A percentile compares a stretch with the other conserved stretches of the same genome.
Evolutionary conservation across 2,113 vertebrate genomes (phyloP).

Genomic region (Calyptomena viridis): DNA sequence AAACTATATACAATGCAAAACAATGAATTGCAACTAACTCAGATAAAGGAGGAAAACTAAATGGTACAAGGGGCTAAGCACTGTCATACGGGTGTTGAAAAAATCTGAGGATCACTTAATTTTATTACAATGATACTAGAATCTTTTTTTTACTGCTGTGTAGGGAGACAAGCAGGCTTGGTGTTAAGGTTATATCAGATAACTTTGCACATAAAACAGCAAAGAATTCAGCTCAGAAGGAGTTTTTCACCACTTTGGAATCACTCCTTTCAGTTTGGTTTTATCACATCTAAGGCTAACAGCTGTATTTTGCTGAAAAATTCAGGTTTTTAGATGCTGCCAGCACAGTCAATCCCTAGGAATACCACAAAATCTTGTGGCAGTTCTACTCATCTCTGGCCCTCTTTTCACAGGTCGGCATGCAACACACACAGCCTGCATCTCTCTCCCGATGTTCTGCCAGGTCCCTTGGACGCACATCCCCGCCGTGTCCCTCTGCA

Average conservation of each 20-base stretch:
- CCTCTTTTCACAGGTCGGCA: accelerated
- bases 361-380: background rate
- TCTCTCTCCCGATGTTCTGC: accelerated
- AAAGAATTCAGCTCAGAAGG: background rate
- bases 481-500: accelerated
- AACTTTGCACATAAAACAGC: background rate
- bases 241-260: background rate
- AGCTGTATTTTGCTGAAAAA: background rate
- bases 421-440: accelerated
- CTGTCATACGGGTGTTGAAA: background rate
- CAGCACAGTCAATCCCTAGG: background rate
- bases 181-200: background rate
- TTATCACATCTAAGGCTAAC: background rate
- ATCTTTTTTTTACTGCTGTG: background rate
- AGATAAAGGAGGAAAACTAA: background rate
- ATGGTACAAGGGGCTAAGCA: background rate
- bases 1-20: background rate
- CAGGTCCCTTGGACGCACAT: background rate
- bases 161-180: background rate
- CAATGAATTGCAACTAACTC: background rate
- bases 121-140: background rate
- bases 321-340: background rate
- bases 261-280: background rate
- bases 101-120: background rate
- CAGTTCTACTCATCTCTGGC: accelerated